Percentiles rank a stretch among this genome's conserved stretches.
Evolutionary conservation across 2,797 vertebrate species (phyloP).

Genomic region (Aphelocoma californica): DNA sequence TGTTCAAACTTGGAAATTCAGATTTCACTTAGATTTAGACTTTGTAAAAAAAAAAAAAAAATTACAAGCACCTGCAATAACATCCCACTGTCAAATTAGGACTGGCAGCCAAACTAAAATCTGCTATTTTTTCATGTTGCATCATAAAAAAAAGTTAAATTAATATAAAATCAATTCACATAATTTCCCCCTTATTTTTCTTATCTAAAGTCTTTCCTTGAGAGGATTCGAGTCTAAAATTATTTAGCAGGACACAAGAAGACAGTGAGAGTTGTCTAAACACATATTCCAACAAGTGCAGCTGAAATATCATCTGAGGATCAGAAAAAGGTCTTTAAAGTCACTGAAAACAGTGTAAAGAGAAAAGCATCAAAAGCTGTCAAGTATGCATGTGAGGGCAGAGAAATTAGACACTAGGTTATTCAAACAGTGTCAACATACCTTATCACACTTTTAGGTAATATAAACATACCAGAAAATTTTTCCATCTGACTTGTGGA

Average conservation of each 20-base stretch:
- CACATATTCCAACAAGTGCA: not conserved
- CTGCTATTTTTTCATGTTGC: not conserved
- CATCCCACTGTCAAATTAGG: not conserved
- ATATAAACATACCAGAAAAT: conserved; percentile 63
- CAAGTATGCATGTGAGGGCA: not conserved
- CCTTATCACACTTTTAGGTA: not conserved
- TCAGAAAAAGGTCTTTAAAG: not conserved
- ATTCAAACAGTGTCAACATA: not conserved
- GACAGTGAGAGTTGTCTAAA: not conserved
- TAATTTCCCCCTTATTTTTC: not conserved
- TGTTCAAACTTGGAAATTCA: not conserved
- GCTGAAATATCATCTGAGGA: not conserved
- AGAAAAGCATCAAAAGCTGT: not conserved
- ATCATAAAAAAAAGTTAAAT: not conserved
- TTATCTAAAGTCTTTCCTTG: not conserved
- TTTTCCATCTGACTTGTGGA: conserved; percentile 36
- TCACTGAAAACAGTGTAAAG: not conserved
- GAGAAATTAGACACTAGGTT: not conserved
- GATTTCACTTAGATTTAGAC: not conserved
- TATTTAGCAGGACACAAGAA: not conserved
- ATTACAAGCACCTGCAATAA: not conserved
- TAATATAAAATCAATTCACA: not conserved
- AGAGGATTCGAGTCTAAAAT: not conserved
- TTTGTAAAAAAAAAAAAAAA: not conserved
- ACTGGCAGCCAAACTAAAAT: not conserved